phyloP scores from a whole-genome alignment of 2,888 invertebrate species.

The Hyposoter didymator region DNA sequence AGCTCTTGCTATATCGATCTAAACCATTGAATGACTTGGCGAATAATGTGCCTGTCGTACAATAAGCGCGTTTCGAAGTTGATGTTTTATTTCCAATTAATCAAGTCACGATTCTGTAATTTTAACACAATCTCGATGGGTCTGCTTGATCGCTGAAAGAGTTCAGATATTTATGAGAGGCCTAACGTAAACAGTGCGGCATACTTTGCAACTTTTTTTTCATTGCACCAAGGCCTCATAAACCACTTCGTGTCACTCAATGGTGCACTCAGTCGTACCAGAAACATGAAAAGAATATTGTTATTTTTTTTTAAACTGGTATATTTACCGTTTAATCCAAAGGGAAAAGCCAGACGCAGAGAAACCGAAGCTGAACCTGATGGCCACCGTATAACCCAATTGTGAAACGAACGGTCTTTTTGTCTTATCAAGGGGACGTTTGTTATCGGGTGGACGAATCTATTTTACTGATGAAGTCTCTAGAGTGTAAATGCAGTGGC shows the following conservation, averaged over 20 bases:
- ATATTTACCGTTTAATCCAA: slow-evolving; percentile 1
- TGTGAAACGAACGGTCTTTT: slow-evolving; percentile 44
- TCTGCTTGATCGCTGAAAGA: slow-evolving; percentile 14
- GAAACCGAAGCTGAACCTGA: slow-evolving; percentile 26
- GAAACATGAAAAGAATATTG: neutral
- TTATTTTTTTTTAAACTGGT: neutral
- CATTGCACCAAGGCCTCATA: neutral
- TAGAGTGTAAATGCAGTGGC: slow-evolving; percentile 55
- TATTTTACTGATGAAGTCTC: slow-evolving; percentile 48
- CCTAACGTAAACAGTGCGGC: neutral
- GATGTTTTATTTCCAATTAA: slow-evolving; percentile 24
- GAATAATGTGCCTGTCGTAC: slow-evolving; percentile 1
- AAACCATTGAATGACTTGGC: slow-evolving; percentile 1
- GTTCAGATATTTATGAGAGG: slow-evolving; percentile 8
- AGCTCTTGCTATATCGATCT: neutral
- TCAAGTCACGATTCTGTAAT: slow-evolving; percentile 37
- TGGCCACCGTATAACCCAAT: neutral
- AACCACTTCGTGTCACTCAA: slow-evolving; percentile 23
- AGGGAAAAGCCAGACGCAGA: slow-evolving; percentile 1
- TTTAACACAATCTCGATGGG: slow-evolving; percentile 40
- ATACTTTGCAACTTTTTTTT: neutral
- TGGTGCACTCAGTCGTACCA: neutral
- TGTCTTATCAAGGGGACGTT: slow-evolving; percentile 53
- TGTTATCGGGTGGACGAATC: slow-evolving; percentile 61
- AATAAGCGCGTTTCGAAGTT: neutral